Base-by-base conservation (phyloP, 1,140 invertebrate genomes). In the Drosophila mojavensis region DNA sequence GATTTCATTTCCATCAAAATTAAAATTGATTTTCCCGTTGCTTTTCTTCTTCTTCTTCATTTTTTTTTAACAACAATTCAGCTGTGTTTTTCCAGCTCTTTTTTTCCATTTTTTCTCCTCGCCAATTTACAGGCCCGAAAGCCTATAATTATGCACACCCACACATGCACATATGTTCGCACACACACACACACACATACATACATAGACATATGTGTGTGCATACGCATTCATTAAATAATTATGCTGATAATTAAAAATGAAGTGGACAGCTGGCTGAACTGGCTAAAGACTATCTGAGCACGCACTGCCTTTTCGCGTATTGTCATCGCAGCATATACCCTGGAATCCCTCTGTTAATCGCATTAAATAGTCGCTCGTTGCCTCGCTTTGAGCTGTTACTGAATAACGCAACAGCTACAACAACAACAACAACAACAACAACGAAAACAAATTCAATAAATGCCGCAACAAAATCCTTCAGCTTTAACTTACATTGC, bases 161-260 rank as follows among this genome's bases (percentile, higher is more conserved):
- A 74, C 61, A 69, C 51, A 53, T 26, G 61, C 61, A 69, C 51
- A 53, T 53, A 56, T 28, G 54, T 9, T 36, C 48, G n/a, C 36
- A 26, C 26, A 74, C 63, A 68, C 54, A 53, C 48, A 58, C 54
- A 53, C 47, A 68, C 54, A 53, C 48, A 58, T 48, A 53, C 47
- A 43, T 17, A 74, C 55, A 61, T 54, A 41, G 48, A 53, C 58
- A 61, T 45, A 48, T 50, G 20, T 24, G 26, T 26, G 17, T 33
- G 30, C n/a, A 55, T 47, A 80, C 36, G 63, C 70, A 81, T 81
- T 84, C 74, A 85, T 84, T 84, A 85, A 84, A 84, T 85, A 84
- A 84, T 84, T 85, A 84, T 86, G 81, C 71, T 51, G 68, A 85
- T 85, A 85, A 85, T 85, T 85, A 85, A 81, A 85, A 85, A 78